A percentile compares a stretch with the other conserved stretches of the same genome.
phyloP scores from a whole-genome alignment of 2,113 vertebrate genomes.

The Rhabdornis inornatus region DNA sequence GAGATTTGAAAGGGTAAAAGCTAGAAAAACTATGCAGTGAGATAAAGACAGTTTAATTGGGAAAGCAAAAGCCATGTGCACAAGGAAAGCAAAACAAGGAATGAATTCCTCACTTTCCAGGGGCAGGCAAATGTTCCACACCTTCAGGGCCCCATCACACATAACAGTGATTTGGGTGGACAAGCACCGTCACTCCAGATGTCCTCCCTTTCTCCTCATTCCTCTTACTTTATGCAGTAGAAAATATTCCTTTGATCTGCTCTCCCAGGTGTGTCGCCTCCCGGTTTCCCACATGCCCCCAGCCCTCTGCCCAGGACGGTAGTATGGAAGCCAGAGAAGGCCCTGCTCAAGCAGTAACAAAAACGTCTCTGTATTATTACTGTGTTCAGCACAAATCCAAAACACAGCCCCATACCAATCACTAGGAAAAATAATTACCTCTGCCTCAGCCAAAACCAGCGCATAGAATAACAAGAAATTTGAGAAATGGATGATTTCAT shows the following conservation, averaged over 20 bases:
- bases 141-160: neutral
- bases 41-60: neutral
- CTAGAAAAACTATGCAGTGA: neutral
- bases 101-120: neutral
- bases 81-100: neutral
- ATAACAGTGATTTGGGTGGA: rapidly evolving
- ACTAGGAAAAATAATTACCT: neutral
- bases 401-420: neutral
- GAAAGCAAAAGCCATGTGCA: neutral
- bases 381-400: neutral
- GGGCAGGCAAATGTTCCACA: neutral
- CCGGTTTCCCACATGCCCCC: neutral
- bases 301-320: neutral
- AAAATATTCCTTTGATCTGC: neutral
- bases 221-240: neutral
- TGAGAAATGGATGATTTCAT: neutral
- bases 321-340: neutral
- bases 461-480: neutral
- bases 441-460: neutral
- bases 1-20: neutral
- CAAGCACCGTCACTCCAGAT: neutral
- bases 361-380: neutral
- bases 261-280: neutral
- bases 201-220: neutral
- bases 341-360: neutral